phyloP scores from a whole-genome alignment of 1,140 invertebrate genomes.

The Sycophila sp. region DNA sequence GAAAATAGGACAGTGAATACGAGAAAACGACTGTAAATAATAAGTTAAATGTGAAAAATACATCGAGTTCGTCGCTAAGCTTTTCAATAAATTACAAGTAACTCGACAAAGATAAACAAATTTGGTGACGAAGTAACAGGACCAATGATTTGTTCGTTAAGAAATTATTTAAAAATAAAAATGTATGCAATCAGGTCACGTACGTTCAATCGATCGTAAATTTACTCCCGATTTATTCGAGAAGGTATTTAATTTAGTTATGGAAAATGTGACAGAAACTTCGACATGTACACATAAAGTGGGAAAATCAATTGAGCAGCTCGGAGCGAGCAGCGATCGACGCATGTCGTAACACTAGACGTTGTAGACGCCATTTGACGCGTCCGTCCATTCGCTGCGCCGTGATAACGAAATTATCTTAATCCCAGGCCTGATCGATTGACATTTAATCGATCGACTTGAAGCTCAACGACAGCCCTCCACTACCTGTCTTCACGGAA shows the following conservation, averaged over 20 bases:
- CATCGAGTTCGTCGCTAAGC: no score
- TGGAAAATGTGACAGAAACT: no score
- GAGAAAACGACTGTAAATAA: not conserved
- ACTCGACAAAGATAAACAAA: no score
- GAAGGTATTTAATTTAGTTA: no score
- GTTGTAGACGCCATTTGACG: no score
- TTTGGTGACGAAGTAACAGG: no score
- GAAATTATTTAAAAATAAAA: not conserved
- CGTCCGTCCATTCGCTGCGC: not conserved
- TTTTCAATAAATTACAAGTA: no score
- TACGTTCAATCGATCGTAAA: not conserved
- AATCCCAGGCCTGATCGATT: slow-evolving; percentile 51
- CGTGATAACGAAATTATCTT: slow-evolving; percentile 54
- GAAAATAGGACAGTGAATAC: not conserved
- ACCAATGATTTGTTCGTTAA: no score
- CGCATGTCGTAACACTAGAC: no score
- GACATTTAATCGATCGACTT: slow-evolving; percentile 52
- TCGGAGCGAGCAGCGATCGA: not conserved
- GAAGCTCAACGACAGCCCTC: slow-evolving; percentile 16
- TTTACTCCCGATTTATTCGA: not conserved
- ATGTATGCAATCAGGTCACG: not conserved
- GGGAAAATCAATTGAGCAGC: not conserved
- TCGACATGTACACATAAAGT: no score
- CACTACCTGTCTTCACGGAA: not conserved
- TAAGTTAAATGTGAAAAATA: not conserved